phyloP scores from a whole-genome alignment of 2,113 vertebrate species.

The Arothron firmamentum region DNA sequence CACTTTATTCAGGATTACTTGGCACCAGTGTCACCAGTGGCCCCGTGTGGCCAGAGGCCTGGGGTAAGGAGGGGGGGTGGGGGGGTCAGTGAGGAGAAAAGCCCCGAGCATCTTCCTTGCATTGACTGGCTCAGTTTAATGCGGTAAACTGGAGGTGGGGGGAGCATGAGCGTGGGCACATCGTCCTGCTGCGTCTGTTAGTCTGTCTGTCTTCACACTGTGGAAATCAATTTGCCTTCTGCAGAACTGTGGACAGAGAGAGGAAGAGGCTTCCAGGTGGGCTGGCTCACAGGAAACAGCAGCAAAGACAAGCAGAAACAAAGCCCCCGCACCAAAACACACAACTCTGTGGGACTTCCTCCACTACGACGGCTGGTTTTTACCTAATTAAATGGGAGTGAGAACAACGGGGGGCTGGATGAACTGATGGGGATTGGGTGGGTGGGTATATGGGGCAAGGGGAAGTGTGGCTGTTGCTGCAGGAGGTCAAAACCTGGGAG shows the following conservation, averaged over 20 bases:
- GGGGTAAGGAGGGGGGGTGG: slow-evolving; percentile 8
- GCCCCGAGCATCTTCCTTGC: slow-evolving; percentile 11
- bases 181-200: slow-evolving; percentile 55
- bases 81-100: not conserved
- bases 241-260: slow-evolving; percentile 85
- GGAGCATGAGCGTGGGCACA: slow-evolving; percentile 9
- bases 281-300: slow-evolving; percentile 27
- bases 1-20: slow-evolving; percentile 18
- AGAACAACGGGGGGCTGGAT: not conserved
- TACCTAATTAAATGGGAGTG: not conserved
- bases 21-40: slow-evolving; percentile 6
- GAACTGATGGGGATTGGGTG: slow-evolving; percentile 8
- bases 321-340: not conserved
- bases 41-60: slow-evolving; percentile 2
- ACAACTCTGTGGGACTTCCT: not conserved
- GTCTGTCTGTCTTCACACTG: slow-evolving; percentile 87
- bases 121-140: slow-evolving; percentile 42
- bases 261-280: slow-evolving; percentile 77
- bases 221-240: slow-evolving; percentile 96
- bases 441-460: slow-evolving; percentile 2
- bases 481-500: no score
- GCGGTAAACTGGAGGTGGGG: slow-evolving; percentile 28
- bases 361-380: rapidly evolving
- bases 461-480: no score
- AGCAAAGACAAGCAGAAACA: slow-evolving; percentile 38